Conservation (phyloP, 2,888 invertebrate genomes). For the Tachina fera region DNA sequence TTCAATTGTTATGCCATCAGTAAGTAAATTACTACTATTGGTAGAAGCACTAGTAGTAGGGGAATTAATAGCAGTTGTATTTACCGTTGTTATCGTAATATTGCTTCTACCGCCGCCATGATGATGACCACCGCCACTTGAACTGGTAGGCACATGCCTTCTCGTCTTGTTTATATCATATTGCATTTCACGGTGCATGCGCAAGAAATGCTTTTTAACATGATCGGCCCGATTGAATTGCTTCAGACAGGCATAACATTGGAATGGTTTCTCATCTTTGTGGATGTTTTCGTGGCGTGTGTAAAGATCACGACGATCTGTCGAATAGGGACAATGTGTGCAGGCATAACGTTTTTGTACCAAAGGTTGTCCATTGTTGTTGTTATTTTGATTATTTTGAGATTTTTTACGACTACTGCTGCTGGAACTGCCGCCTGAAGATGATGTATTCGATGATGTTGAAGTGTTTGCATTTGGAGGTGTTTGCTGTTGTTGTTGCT, state of each 20-base stretch:
- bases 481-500: constrained; percentile 75
- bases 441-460: constrained; percentile 75
- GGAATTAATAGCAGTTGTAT: constrained; percentile 62
- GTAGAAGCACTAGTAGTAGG: constrained; percentile 42
- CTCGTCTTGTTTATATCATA: constrained; percentile 93
- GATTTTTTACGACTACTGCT: constrained; percentile 77
- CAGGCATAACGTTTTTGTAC: constrained; percentile 91
- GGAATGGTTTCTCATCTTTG: constrained; percentile 96
- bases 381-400: constrained; percentile 72
- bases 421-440: constrained; percentile 61
- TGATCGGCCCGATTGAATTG: constrained; percentile 97
- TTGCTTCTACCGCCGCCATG: constrained; percentile 85
- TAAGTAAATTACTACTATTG: constrained; percentile 72
- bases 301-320: constrained; percentile 94
- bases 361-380: constrained; percentile 79
- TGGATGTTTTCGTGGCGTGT: constrained; percentile 97
- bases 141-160: constrained; percentile 83
- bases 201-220: constrained; percentile 95
- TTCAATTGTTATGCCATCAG: constrained; percentile 80
- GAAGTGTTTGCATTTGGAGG: constrained; percentile 76
- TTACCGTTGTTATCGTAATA: constrained; percentile 79
- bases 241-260: constrained; percentile 95
- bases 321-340: constrained; percentile 94
- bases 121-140: constrained; percentile 82
- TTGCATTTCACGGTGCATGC: constrained; percentile 95